Evolutionary conservation across 2,113 vertebrate species (phyloP).

Genomic region (Forbesichthys agassizii): DNA sequence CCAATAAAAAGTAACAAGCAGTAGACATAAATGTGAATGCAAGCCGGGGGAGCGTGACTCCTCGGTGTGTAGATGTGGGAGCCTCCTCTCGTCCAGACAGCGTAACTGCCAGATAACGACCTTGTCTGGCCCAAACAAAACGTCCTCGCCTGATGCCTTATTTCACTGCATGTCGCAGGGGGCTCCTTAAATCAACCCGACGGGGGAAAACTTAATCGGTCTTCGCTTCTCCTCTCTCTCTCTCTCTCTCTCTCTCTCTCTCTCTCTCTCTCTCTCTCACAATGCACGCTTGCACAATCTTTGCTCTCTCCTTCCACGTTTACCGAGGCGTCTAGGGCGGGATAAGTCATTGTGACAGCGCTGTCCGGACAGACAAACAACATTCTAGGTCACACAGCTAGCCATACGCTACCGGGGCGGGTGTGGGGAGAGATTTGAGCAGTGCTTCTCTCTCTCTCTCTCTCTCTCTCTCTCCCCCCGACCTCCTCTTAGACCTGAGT

Average conservation of each 20-base stretch:
- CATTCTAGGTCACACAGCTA: constrained; percentile 22
- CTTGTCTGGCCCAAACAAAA: constrained; percentile 56
- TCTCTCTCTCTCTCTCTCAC: constrained; percentile 4
- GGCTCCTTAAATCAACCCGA: constrained; percentile 56
- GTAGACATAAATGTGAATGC: not conserved
- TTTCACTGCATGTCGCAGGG: constrained; percentile 51
- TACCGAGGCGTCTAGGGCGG: constrained; percentile 28
- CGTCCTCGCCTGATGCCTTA: constrained; percentile 47
- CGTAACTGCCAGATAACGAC: constrained; percentile 18
- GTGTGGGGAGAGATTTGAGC: constrained; percentile 24
- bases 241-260: too few species aligned
- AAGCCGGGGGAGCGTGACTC: constrained; percentile 24
- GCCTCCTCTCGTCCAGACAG: constrained; percentile 3
- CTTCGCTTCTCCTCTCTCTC: not conserved
- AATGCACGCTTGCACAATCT: constrained; percentile 4
- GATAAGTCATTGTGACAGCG: constrained; percentile 48
- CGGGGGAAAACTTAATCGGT: constrained; percentile 13
- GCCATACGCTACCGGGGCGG: constrained; percentile 13
- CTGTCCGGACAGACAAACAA: constrained; percentile 38
- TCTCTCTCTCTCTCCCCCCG: constrained; percentile 27
- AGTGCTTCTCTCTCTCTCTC: constrained; percentile 16
- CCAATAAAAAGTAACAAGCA: constrained; percentile 3
- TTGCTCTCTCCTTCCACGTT: constrained; percentile 26
- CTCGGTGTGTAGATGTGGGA: constrained; percentile 29
- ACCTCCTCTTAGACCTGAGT: constrained; percentile 24